Evolutionary conservation across 2,113 vertebrate genomes (phyloP), one percentile per base, ranked within the genome.

Genomic region (Campylorhamphus procurvoides): DNA sequence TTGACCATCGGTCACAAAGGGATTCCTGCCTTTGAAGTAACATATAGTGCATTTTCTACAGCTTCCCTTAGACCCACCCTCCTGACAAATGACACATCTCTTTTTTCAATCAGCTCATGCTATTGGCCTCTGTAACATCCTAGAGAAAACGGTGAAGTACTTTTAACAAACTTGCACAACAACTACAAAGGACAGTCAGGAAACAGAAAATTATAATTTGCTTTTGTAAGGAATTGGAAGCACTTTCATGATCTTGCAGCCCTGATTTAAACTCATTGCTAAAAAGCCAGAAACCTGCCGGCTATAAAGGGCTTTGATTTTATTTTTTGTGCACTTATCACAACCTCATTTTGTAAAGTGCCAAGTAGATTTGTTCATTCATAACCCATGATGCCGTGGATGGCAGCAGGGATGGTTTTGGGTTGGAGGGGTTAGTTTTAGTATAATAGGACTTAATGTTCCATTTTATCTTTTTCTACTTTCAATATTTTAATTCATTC

Each of bases 401-500:
- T 97, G 74, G 72, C 78, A 93, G 71, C 49, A 80, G 72, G 46
- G 59, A 42, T 91, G 71, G 55, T 50, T 95, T 94, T 71, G 35
- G 71, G 75, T 40, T 95, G 39, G 60, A 87, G 22, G 73, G 87
- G 44, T 85, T 95, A 83, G 88, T 83, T 96, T 95, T 76, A 94
- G n/a, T 85, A 96, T 95, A 94, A 90, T 90, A 73, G 76, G 59
- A 82, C 84, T 86, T 91, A 87, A 93, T 90, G 68, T 86, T 92
- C 56, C 35, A 69, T 87, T 93, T 68, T 89, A 77, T 94, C 73
- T 77, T 80, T 93, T 84, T 59, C 67, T 86, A 91, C 60, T 96
- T 93, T 68, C 93, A 95, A 89, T 93, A 93, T 94, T 95, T 93
- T 93, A 95, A 95, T 96, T 90, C 50, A 44, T 88, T 91, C 82